A percentile compares a stretch with the other conserved stretches of the same genome.
phyloP scores from a whole-genome alignment of 37 sponge, comb jelly and placozoan genomes.

The Eunapius fragilis region DNA sequence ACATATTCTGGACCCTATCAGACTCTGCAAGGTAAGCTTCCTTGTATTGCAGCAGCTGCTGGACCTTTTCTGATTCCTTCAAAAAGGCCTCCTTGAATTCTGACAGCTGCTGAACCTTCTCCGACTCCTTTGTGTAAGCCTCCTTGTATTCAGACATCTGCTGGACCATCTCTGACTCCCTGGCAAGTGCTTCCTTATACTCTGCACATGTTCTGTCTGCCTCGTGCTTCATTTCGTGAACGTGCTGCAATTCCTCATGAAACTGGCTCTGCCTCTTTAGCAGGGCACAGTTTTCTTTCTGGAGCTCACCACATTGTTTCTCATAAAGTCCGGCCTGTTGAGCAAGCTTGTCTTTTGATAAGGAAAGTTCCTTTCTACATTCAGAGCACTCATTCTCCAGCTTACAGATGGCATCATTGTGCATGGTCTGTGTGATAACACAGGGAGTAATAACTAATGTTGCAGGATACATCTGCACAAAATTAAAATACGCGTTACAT shows the following conservation, averaged over 20 bases:
- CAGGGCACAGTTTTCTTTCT: constrained; percentile 8
- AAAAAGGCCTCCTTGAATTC: background rate
- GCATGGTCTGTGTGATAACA: background rate
- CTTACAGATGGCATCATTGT: background rate
- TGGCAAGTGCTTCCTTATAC: background rate
- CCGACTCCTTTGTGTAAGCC: background rate
- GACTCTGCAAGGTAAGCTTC: background rate
- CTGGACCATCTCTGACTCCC: background rate
- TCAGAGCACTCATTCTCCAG: background rate
- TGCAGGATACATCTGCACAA: too few relatives aligned
- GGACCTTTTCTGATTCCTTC: background rate
- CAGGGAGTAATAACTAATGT: too few relatives aligned
- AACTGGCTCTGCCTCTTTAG: constrained; percentile 4
- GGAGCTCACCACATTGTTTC: background rate
- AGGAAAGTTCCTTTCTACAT: background rate
- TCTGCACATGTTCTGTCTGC: background rate
- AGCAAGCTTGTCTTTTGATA: background rate
- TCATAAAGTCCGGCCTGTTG: background rate
- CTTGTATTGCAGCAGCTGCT: background rate
- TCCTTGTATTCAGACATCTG: background rate
- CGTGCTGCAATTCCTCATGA: constrained; percentile 8
- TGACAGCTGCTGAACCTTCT: background rate
- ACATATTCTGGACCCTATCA: background rate
- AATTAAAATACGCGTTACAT: too few relatives aligned
- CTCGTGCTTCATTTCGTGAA: background rate